Evolutionary conservation across 2,113 vertebrate genomes (phyloP), one percentile per base, ranked within the genome.

Genomic region (Nothobranchius kuhntae): DNA sequence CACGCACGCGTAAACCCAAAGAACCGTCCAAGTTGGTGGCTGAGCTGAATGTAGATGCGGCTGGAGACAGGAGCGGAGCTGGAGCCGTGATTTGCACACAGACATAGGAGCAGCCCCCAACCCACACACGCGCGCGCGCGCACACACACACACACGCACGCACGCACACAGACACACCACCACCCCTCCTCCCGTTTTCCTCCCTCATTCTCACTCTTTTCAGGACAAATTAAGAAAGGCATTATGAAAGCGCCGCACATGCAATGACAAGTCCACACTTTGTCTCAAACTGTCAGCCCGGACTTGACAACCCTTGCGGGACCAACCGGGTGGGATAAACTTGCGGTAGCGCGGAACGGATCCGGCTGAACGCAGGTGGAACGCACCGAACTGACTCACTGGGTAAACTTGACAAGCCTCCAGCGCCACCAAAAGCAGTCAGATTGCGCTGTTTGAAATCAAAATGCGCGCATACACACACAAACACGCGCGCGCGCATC

Each of bases 21-120:
- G 91, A 90, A 89, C 89, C 81, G 90, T 81, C 88, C 85, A 92
- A 92, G 83, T 93, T 91, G 84, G 86, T 73, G 89, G 77, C 90
- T 93, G 93, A 93, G 91, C 85, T 78, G 92, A 93, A 94, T 94
- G 91, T 89, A 91, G 91, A 94, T 93, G 91, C 77, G 87, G 71
- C 67, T 46, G 66, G 76, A 89, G 85, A 86, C 84, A 80, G 83
- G 78, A 91, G 85, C 81, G 83, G 78, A 91, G 85, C 81, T 61
- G 65, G 64, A 74, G 79, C 83, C 77, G 85, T 77, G 81, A 90
- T 87, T 78, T 81, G 85, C 89, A 86, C 86, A 71, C 45, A 76
- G 71, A 71, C 72, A 57, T 21, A 50, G 53, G 38, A 17, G 9
- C 21, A 21, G 21, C 21, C 21, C 21, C 21, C 21, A 21, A 21